Percentiles rank a stretch among this genome's conserved stretches.
phyloP scores from a whole-genome alignment of 92 coral and sea anemone species.

The Actinernus sp. region DNA sequence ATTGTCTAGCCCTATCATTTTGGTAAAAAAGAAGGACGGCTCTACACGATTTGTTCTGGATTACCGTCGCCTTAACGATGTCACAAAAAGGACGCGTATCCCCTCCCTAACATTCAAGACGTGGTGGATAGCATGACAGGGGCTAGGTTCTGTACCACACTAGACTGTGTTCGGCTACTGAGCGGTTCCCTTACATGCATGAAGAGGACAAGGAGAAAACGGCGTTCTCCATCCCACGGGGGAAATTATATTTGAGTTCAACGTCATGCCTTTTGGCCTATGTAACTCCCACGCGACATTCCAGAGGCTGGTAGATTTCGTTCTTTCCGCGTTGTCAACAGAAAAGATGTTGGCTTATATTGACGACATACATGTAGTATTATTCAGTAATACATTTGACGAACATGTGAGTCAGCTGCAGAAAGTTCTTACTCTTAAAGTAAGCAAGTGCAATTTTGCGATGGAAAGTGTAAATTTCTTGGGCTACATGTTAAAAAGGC shows the following conservation, averaged over 20 bases:
- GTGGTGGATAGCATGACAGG: constrained; percentile 1
- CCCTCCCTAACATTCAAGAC: too few species aligned
- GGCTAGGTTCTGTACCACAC: background rate
- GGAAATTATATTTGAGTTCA: background rate
- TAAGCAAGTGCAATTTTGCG: background rate
- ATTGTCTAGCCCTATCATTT: constrained; percentile 3
- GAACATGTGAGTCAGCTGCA: constrained; percentile 1
- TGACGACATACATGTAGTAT: constrained; percentile 5
- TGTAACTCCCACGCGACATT: background rate
- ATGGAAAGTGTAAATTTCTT: too few species aligned
- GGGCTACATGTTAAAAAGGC: background rate
- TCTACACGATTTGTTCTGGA: constrained; percentile 4
- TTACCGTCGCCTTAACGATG: constrained; percentile 2
- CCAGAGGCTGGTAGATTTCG: background rate
- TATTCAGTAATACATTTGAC: too few species aligned
- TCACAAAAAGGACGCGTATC: too few species aligned
- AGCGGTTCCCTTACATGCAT: background rate
- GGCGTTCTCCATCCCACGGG: background rate
- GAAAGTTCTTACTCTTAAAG: constrained; percentile 1
- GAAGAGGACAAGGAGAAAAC: background rate
- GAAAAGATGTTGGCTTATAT: background rate
- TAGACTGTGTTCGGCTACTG: constrained; percentile 3
- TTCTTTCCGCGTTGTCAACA: background rate
- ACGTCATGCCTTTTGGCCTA: too few species aligned
- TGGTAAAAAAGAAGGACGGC: too few species aligned